Evolutionary conservation across 1,140 invertebrate species (phyloP).

Genomic region (Drosophila erecta): DNA sequence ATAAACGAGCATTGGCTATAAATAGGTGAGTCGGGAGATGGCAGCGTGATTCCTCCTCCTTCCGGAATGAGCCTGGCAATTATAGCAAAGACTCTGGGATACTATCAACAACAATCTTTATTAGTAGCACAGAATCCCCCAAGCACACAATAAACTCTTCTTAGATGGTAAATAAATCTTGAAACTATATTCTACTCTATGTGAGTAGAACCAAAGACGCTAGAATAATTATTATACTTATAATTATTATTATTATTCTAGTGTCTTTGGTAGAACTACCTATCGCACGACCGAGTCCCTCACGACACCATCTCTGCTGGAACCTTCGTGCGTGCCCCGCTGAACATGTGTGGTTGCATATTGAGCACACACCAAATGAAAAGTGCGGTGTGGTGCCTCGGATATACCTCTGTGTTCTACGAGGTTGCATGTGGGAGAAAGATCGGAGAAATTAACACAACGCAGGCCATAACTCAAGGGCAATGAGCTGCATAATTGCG

Average conservation of each 20-base stretch:
- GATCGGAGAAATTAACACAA: conserved; percentile 36
- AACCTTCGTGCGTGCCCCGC: conserved; percentile 43
- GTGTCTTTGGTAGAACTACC: no score
- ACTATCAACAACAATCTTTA: no score
- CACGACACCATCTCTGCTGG: conserved; percentile 37
- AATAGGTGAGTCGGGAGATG: conserved; percentile 35
- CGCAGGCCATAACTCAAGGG: conserved; percentile 73
- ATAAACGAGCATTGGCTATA: conserved; percentile 69
- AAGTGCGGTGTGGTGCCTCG: conserved; percentile 32
- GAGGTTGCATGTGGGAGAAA: conserved; percentile 49
- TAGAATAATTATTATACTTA: no score
- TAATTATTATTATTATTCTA: no score
- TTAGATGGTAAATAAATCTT: no score
- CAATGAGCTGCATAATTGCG: conserved; percentile 82
- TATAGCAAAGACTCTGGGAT: no score
- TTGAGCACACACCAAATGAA: conserved; percentile 35
- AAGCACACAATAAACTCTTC: no score
- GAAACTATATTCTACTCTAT: no score
- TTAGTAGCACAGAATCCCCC: no score
- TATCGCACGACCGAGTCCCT: not conserved
- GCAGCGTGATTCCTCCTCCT: conserved; percentile 7
- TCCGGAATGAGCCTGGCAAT: not conserved
- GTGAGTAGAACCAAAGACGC: no score
- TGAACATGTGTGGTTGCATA: conserved; percentile 75
- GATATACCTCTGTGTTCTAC: conserved; percentile 48